A percentile compares a stretch with the other conserved stretches of the same genome.
These are phyloP conservation scores for Ptychochromis oligacanthus DNA, from an alignment of 2,113 vertebrate species.

Conservation along the genomic window DNA sequence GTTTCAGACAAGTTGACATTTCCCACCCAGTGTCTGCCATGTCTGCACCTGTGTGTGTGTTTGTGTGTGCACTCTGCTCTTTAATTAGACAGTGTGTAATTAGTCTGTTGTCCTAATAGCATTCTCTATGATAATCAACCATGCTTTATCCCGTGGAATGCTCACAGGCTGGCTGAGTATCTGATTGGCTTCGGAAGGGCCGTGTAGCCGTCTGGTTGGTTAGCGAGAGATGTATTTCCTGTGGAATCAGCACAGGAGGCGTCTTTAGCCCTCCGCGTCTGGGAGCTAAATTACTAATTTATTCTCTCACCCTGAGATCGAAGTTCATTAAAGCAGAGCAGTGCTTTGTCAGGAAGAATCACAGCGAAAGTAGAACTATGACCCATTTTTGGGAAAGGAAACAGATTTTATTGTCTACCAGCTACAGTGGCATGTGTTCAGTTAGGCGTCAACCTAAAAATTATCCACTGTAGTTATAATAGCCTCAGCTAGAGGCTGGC, in stretches of 20 bases:
- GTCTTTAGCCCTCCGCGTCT: constrained; percentile 7
- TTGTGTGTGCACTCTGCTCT: not conserved
- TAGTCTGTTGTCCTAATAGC: constrained; percentile 60
- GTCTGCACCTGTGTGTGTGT: constrained; percentile 9
- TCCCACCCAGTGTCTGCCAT: constrained; percentile 48
- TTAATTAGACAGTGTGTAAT: constrained; percentile 53
- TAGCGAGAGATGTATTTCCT: not conserved
- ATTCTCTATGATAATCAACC: constrained; percentile 63
- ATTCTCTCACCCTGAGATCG: constrained; percentile 30
- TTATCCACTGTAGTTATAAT: not conserved
- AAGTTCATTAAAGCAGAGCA: constrained; percentile 28
- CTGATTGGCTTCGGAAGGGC: constrained; percentile 21
- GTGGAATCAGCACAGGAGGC: constrained; percentile 9
- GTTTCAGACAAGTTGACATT: constrained; percentile 74
- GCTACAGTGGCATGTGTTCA: not conserved
- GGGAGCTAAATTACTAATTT: constrained; percentile 41
- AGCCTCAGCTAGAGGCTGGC: not conserved
- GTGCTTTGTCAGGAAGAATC: constrained; percentile 14
- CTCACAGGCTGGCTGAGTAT: constrained; percentile 17
- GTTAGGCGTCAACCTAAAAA: not conserved
- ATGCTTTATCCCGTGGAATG: constrained; percentile 45
- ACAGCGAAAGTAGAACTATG: not conserved
- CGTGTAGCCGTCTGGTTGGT: constrained; percentile 11
- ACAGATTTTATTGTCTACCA: not conserved
- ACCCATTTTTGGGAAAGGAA: constrained; percentile 30